phyloP scores from a whole-genome alignment of 2,797 vertebrate species.

The Poeciliopsis paucimaculata region DNA sequence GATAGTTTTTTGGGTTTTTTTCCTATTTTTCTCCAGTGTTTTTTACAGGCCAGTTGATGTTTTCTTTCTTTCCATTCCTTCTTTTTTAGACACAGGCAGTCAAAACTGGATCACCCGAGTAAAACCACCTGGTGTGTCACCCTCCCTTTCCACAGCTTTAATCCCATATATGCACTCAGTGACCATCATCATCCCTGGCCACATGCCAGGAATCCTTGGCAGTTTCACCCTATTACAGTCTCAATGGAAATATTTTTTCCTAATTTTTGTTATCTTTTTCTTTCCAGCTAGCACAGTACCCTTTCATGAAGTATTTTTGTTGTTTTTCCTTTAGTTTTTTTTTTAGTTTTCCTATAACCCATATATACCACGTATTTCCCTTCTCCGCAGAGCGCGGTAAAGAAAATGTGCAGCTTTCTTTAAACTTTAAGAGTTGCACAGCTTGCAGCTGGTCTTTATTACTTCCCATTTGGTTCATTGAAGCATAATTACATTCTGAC shows the following conservation, averaged over 20 bases:
- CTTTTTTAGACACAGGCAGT: constrained; percentile 69
- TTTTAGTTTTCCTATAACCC: constrained; percentile 53
- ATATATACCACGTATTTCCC: constrained; percentile 61
- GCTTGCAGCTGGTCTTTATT: constrained; percentile 86
- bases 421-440: constrained; percentile 82
- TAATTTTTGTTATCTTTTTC: constrained; percentile 76
- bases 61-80: constrained; percentile 45
- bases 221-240: constrained; percentile 73
- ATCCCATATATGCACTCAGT: constrained; percentile 73
- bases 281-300: constrained; percentile 65
- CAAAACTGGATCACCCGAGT: constrained; percentile 75
- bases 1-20: constrained; percentile 64
- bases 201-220: constrained; percentile 73
- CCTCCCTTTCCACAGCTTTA: constrained; percentile 57
- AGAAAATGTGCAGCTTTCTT: constrained; percentile 72
- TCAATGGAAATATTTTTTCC: constrained; percentile 72
- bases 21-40: constrained; percentile 69
- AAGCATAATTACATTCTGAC: constrained; percentile 89
- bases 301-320: constrained; percentile 45
- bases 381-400: constrained; percentile 56
- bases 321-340: constrained; percentile 28
- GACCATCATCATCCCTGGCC: constrained; percentile 73
- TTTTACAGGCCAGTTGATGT: constrained; percentile 68
- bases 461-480: constrained; percentile 87
- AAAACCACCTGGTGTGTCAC: constrained; percentile 79